Evolutionary conservation across 1,140 invertebrate species (phyloP), one percentile per base, ranked within the genome.

Genomic region (Leptinotarsa lineolata): DNA sequence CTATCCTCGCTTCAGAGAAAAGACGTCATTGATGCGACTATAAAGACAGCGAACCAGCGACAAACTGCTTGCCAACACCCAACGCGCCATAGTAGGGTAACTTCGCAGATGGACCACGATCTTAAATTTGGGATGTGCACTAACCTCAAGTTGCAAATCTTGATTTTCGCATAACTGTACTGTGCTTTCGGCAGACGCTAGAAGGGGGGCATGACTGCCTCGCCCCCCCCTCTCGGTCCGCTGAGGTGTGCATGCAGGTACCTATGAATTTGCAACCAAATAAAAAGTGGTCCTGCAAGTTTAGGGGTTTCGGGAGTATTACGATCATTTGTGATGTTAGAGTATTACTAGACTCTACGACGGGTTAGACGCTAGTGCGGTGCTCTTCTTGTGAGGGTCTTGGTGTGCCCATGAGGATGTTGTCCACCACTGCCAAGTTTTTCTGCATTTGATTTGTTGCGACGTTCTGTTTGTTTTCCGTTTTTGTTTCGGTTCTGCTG

Each of bases 241-340:
- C 69, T 70, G 54, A 68, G 65, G 69, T 46, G 67, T 67, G 21
- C 66, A 59, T 78, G 79, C 77, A 81, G 82, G 82, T 82, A 82
- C 81, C 83, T 84, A 84, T 83, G 83, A 84, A 83, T 84, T 83
- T 83, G 81, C 83, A 81, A 80, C 78, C 81, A 79, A 83, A 84
- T 83, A 84, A 84, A 84, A 84, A 84, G 83, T 82, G 82, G 83
- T 84, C 82, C 83, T 83, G 81, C 83, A 81, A 83, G 77, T 83
- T 83, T 82, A 81, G 79, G 83, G 81, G 78, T 80, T 81, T 81
- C 78, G 81, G 82, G 81, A 81, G 77, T 82, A 82, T 77, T 79
- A 78, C 79, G 80, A 83, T 79, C 76, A 81, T 82, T 82, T 80
- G 80, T 61, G 81, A 80, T 78, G 82, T 84, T 84, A 84, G 83